Base-by-base conservation (phyloP, 37 sponge, comb jelly and placozoan species). In the Ianthella basta region DNA sequence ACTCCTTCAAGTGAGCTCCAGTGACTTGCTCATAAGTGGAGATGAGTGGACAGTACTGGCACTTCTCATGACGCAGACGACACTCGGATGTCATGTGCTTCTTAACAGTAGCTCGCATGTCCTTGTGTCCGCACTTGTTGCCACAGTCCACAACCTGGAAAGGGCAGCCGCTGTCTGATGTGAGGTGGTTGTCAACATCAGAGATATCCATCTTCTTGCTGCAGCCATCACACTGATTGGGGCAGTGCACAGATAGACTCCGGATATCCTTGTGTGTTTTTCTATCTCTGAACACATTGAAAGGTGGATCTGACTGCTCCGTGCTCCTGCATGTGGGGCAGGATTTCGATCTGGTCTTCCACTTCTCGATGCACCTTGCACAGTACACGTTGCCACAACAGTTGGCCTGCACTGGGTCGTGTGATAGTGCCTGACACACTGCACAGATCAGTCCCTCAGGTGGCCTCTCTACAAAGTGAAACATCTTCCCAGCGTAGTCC, bases 381-480 rank as follows among this genome's bases (percentile, higher is more conserved):
- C 91, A 91, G 85, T 81, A 91, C 77, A 86, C 82, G 19, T 69
- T 72, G 0, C 91, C 91, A 80, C 91, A 91, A 65, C 91, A 91
- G 20, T 84, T 84, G 16, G 87, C 91, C 56, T 91, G 91, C 27
- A 78, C 70, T 33, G 91, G 91, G 19, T 91, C 88, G 23, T 56
- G 37, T 21, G 86, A 67, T 23, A 91, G 88, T 15, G 69, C 70
- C 13, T 29, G 37, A 56, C 91, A 91, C 0, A 91, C 19, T 81
- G 86, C 84, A 69, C 91, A 91, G 33, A 84, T 30, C 24, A 91
- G 85, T 70, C 87, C 88, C 4, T 83, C 80, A 1, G 91, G 85
- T 14, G 86, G 64, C 56, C 84, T 87, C 34, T 83, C 88, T 5
- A 84, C 63, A 87, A 91, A 91, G 40, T 87, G 84, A 65, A 67